Conservation (phyloP, 2,888 invertebrate genomes). For the Capitulum mitella region DNA sequence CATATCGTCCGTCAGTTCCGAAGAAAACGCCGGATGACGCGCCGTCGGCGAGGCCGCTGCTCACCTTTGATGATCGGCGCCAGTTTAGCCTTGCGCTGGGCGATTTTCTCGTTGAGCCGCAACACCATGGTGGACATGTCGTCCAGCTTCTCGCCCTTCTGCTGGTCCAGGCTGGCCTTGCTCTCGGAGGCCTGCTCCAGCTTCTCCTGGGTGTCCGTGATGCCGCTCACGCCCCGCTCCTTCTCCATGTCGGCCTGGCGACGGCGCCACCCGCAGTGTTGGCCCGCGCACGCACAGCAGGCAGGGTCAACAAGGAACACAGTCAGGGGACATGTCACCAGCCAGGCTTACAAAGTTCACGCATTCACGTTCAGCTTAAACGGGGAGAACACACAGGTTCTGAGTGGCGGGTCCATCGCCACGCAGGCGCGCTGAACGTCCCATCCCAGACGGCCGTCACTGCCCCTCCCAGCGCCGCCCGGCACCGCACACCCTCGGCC, state of each 20-base stretch:
- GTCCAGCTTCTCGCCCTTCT: slow-evolving; percentile 49
- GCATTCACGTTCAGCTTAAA: too few relatives aligned
- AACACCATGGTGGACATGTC: slow-evolving; percentile 51
- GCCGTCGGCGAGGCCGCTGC: background rate
- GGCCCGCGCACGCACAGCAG: too few relatives aligned
- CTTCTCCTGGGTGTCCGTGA: slow-evolving; percentile 50
- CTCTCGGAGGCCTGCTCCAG: slow-evolving; percentile 53
- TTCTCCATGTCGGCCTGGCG: slow-evolving; percentile 41
- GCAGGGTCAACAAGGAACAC: too few relatives aligned
- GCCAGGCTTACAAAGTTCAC: too few relatives aligned
- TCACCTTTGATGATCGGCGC: slow-evolving; percentile 50
- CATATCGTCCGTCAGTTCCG: too few relatives aligned
- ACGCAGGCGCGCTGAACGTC: too few relatives aligned
- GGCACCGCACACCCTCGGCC: too few relatives aligned
- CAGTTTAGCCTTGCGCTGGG: slow-evolving; percentile 56
- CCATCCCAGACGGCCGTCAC: background rate
- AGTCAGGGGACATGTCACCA: too few relatives aligned
- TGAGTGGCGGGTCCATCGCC: too few relatives aligned
- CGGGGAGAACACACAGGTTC: too few relatives aligned
- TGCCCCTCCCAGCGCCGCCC: background rate
- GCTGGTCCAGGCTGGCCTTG: slow-evolving; percentile 49
- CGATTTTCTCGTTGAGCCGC: slow-evolving; percentile 51
- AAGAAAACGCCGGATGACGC: too few relatives aligned
- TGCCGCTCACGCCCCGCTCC: slow-evolving; percentile 46
- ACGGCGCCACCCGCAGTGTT: too few relatives aligned